phyloP scores from a whole-genome alignment of 2,113 vertebrate genomes.

The Grammomys dolichurus region DNA sequence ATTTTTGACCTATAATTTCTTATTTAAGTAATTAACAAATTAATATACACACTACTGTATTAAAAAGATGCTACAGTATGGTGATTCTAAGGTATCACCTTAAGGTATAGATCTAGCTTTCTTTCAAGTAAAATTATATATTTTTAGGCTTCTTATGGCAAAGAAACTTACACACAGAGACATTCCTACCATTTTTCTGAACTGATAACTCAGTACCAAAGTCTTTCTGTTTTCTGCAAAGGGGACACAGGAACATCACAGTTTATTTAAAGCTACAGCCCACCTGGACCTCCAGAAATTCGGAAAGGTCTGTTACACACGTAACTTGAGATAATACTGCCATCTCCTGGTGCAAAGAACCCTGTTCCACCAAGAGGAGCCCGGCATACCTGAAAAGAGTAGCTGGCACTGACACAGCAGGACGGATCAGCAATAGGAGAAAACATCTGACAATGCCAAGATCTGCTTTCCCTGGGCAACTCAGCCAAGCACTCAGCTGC shows the following conservation, averaged over 20 bases:
- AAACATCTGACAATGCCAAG: background rate
- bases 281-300: background rate
- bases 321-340: slow-evolving; percentile 67
- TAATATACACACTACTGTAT: slow-evolving; percentile 26
- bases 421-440: slow-evolving; percentile 7
- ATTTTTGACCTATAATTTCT: slow-evolving; percentile 49
- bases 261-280: slow-evolving; percentile 22
- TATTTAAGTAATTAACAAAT: slow-evolving; percentile 45
- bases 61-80: background rate
- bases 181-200: slow-evolving; percentile 1
- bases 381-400: background rate
- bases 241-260: slow-evolving; percentile 18
- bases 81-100: background rate
- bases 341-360: slow-evolving; percentile 79
- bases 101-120: background rate
- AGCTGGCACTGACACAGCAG: background rate
- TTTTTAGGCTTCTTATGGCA: slow-evolving; percentile 19
- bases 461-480: background rate
- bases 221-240: slow-evolving; percentile 21
- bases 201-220: slow-evolving; percentile 33
- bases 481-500: background rate
- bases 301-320: background rate
- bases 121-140: background rate
- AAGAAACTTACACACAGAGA: background rate
- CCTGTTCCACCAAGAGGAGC: slow-evolving; percentile 25